These are phyloP conservation scores for Perodicticus potto DNA, from an alignment of 2,797 vertebrate genomes.

Conservation along the genomic window DNA sequence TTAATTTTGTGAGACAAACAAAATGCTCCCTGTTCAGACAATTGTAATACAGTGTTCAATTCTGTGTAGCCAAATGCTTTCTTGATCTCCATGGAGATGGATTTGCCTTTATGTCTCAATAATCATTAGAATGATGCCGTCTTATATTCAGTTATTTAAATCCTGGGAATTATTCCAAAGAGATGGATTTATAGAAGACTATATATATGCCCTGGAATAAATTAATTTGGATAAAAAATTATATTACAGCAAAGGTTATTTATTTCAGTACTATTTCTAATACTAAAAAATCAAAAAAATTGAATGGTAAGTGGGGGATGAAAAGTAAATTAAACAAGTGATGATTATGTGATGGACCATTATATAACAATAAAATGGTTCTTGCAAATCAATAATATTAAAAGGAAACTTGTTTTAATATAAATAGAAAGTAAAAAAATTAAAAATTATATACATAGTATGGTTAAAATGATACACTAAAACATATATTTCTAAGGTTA, in stretches of 20 bases:
- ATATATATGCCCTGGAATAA: constrained; percentile 56
- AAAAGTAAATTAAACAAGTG: constrained; percentile 63
- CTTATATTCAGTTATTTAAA: constrained; percentile 70
- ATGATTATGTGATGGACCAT: constrained; percentile 60
- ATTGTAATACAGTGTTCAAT: neutral
- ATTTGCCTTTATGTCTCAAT: constrained; percentile 65
- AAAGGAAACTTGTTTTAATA: constrained; percentile 38
- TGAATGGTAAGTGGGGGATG: constrained; percentile 22
- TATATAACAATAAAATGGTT: constrained; percentile 53
- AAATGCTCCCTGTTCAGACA: constrained; percentile 13
- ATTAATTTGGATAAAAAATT: constrained; percentile 63
- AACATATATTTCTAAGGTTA: neutral
- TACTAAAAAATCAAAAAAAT: constrained; percentile 33
- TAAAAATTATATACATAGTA: neutral
- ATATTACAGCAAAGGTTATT: constrained; percentile 54
- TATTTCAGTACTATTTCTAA: constrained; percentile 64
- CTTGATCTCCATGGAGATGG: constrained; percentile 43
- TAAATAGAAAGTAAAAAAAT: constrained; percentile 37
- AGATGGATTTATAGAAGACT: constrained; percentile 53
- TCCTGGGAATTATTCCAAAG: constrained; percentile 77
- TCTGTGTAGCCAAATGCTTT: constrained; percentile 36
- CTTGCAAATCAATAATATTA: constrained; percentile 43
- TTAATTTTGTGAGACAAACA: constrained; percentile 40
- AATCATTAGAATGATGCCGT: constrained; percentile 54
- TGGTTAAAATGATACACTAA: neutral